These are phyloP conservation scores for Pluvianellus socialis DNA, from an alignment of 2,113 vertebrate genomes.

Conservation along the genomic window DNA sequence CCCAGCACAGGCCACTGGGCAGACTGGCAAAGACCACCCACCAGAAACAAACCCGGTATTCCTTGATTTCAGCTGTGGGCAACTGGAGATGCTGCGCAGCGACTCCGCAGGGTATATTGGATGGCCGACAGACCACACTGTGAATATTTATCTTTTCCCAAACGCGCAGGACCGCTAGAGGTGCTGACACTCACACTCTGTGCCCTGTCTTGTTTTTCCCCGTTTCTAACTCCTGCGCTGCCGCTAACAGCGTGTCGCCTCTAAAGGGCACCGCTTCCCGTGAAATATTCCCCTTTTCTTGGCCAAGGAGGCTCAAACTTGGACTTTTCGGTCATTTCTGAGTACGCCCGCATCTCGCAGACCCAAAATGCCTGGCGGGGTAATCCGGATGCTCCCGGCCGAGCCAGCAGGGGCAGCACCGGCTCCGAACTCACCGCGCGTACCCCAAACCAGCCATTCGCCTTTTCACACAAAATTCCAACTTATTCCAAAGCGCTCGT, in stretches of 20 bases:
- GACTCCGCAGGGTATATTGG: not conserved
- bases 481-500: not conserved
- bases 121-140: not conserved
- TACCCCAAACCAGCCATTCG: not conserved
- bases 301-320: not conserved
- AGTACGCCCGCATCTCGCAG: not conserved
- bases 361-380: constrained; percentile 24
- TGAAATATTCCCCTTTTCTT: not conserved
- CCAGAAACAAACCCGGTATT: not conserved
- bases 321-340: not conserved
- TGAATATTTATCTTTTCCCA: not conserved
- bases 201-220: not conserved
- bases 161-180: not conserved
- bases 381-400: not conserved
- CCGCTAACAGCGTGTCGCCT: not conserved
- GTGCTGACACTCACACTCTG: not conserved
- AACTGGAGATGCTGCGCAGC: not conserved
- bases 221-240: not conserved
- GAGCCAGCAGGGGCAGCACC: not conserved
- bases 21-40: not conserved
- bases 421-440: not conserved
- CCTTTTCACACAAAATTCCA: not conserved
- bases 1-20: not conserved
- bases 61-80: not conserved
- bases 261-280: not conserved